Base-by-base conservation (phyloP, 2,888 invertebrate species). In the Acrocera orbiculus region DNA sequence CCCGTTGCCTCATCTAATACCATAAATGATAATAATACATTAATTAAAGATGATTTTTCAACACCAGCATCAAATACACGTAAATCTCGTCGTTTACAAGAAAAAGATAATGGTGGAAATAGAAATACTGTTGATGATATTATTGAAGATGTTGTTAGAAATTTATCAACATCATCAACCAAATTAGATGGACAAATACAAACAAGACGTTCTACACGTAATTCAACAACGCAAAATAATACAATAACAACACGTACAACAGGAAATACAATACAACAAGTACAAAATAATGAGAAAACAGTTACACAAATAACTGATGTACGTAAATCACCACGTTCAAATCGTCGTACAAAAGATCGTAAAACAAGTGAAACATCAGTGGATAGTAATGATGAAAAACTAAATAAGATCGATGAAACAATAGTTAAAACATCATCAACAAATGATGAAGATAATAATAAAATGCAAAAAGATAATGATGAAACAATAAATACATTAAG, bases 101-200 rank as follows among this genome's bases (percentile, higher is more conserved):
- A 83, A 51, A 75, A 76, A 49, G 81, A 80, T 48, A n/a, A n/a
- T n/a, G 73, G 71, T 30, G 71, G 34, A 6, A 29, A 70, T 42
- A 67, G 80, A 38, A 80, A 69, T 39, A 78, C 81, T 2, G 72
- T 85, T 8, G 90, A 92, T 51, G 87, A 86, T 46, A 73, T 82
- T 10, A 87, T 89, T 42, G 90, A 92, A 44, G 87, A 90, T 49
- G 86, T 87, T 1, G 75, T 86, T 2, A 74, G 82, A 43, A 78
- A 80, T 38, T n/a, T n/a, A n/a, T 62, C 70, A 1, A 44, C 43
- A 54, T 64, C 44, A 62, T 46, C 49, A 6, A 50, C 52, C 20
- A 44, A 64, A 49, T 35, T 41, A 20, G 52, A 56, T 8, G 50
- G 51, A 23, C 52, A 56, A 8, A 50, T 51, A 6, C 56, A 54